These are phyloP conservation scores for Baryphthengus martii DNA, from an alignment of 2,113 vertebrate genomes.

Conservation along the genomic window DNA sequence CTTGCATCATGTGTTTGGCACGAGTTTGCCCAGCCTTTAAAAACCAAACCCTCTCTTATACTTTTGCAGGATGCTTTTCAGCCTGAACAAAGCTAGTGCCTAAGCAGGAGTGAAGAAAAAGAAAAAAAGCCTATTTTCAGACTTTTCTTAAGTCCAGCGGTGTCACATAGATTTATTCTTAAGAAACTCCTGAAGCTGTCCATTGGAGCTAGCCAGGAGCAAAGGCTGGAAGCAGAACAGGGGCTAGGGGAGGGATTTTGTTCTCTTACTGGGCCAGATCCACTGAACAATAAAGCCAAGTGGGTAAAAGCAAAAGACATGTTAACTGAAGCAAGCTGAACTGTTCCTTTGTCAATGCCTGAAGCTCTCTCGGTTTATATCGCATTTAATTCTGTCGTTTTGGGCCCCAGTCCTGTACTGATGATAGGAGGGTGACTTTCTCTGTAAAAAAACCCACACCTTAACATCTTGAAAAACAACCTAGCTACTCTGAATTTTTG, in stretches of 20 bases:
- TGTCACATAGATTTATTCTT: not conserved
- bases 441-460: not conserved
- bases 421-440: not conserved
- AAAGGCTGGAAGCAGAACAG: not conserved
- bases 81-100: not conserved
- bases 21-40: not conserved
- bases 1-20: not conserved
- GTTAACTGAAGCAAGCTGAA: slow-evolving; percentile 39
- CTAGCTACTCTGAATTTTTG: not conserved
- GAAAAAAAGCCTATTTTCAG: not conserved
- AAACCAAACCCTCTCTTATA: not conserved
- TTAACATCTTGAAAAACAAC: not conserved
- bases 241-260: not conserved
- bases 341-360: slow-evolving; percentile 9
- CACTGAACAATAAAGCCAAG: slow-evolving; percentile 1
- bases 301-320: slow-evolving; percentile 40
- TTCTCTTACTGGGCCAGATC: not conserved
- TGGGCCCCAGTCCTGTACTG: not conserved
- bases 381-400: not conserved
- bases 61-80: not conserved
- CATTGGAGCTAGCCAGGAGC: not conserved
- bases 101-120: not conserved
- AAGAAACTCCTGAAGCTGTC: not conserved
- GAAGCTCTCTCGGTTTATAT: not conserved
- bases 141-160: not conserved